Base-by-base conservation (phyloP, 1,140 invertebrate species). In the Drusus annulatus region DNA sequence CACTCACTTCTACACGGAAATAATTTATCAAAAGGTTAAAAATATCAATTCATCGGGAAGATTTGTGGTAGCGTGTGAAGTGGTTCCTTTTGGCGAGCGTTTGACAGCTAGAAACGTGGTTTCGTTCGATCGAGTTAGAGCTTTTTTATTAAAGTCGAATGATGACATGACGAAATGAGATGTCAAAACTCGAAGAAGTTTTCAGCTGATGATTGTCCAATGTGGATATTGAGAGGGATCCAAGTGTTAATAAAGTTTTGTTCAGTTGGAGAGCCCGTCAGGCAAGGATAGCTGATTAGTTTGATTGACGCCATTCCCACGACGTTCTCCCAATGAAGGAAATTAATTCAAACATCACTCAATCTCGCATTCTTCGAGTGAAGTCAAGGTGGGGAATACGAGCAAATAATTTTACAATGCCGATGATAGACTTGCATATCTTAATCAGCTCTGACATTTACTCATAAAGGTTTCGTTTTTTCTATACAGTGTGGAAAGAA, bases 111-210 rank as follows among this genome's bases (percentile, higher is more conserved):
- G 8, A 13, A 45, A 13, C 36, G 8, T 13, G 36, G 36, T 8
- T 45, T 45, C 36, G 2, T 45, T 13, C 36, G 0, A 10, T 8
- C 36, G 10, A 45, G 8, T 45, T 45, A 45, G 36, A 45, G 36
- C 36, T 45, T 45, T 60, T 31, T 65, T 65, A 21, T n/a, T 23
- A 25, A 65, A 65, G 16, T 74, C 21, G 45, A 36, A 50, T 17
- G 76, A 77, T 77, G 76, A 73, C 56, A 74, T 31, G 21, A 58
- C 23, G 56, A 74, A 79, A 79, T 79, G 78, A 73, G 68, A 79
- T 74, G 78, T 79, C 78, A 79, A 73, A 78, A 69, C 51, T 56
- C 31, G 28, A 78, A 45, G 65, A 21, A 58, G 76, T 54, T 21
- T 28, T 68, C 23, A 15, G 36, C n/a, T 68, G 51, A 25, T 65